Conservation (phyloP, 35 echinoderm and acorn worm species). For the Acanthaster planci region DNA sequence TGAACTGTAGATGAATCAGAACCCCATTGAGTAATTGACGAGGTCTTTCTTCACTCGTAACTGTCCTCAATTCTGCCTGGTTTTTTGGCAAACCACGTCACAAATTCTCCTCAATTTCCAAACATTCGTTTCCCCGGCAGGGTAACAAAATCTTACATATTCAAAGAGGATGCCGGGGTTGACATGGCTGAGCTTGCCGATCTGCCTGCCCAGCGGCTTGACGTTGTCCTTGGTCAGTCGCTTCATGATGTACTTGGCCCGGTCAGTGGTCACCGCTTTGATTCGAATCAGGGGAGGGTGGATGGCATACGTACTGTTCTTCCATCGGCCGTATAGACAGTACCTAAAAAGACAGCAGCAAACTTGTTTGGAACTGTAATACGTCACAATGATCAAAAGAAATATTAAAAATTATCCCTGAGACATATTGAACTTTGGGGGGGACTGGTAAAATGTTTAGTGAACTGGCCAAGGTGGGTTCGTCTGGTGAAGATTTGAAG, state of each 20-base stretch:
- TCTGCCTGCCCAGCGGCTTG: conserved; percentile 82
- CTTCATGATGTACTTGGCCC: conserved; percentile 98
- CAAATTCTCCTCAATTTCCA: too few species aligned
- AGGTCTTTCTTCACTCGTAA: too few species aligned
- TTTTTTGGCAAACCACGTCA: too few species aligned
- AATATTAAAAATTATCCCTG: not conserved
- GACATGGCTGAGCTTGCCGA: conserved; percentile 93
- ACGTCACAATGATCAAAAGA: not conserved
- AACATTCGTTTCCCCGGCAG: too few species aligned
- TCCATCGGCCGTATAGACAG: conserved; percentile 86
- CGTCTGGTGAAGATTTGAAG: too few species aligned
- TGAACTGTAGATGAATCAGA: too few species aligned
- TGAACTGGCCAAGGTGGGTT: too few species aligned
- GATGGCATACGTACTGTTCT: conserved; percentile 73
- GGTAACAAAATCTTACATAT: conserved; percentile 74
- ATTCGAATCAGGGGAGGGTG: conserved; percentile 78
- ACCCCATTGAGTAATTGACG: too few species aligned
- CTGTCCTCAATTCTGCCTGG: too few species aligned
- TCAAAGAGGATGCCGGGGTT: conserved; percentile 97
- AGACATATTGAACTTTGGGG: too few species aligned
- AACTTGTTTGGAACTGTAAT: not conserved
- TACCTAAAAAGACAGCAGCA: conserved; percentile 42
- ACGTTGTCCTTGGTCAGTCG: conserved; percentile 96
- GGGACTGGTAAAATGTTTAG: too few species aligned
- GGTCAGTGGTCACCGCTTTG: conserved; percentile 80